These are phyloP conservation scores for Busseola fusca DNA, from an alignment of 2,888 invertebrate species.

Conservation along the genomic window DNA sequence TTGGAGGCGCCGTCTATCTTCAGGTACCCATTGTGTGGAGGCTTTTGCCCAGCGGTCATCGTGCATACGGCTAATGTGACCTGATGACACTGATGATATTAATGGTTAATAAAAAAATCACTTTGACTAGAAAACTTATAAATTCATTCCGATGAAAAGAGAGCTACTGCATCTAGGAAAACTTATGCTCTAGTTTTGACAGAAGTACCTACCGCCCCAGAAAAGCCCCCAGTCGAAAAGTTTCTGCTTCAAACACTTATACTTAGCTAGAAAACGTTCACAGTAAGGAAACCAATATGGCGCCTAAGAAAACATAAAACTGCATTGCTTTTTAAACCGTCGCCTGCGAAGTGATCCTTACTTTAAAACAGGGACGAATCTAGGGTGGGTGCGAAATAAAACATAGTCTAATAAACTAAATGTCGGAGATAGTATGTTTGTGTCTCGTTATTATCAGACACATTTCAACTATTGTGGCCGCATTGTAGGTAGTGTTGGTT, in stretches of 20 bases:
- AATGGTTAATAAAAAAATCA: no score
- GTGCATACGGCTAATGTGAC: no score
- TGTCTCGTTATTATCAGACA: no score
- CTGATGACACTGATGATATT: no score
- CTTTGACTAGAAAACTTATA: neutral
- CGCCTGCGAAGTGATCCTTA: slow-evolving; percentile 49
- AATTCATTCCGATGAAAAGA: neutral
- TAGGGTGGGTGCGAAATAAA: neutral
- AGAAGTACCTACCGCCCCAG: neutral
- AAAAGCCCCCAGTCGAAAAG: neutral
- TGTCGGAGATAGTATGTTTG: no score
- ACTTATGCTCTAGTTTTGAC: neutral
- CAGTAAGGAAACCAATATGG: slow-evolving; percentile 45
- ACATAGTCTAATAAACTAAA: no score
- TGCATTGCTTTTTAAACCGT: slow-evolving; percentile 63
- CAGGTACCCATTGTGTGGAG: no score
- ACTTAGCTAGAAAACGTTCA: slow-evolving; percentile 33
- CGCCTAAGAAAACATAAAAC: slow-evolving; percentile 56
- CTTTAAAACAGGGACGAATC: slow-evolving; percentile 42
- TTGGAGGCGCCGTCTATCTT: no score
- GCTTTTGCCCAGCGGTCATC: no score
- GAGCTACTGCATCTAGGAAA: neutral
- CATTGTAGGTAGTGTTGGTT: no score
- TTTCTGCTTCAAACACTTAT: slow-evolving; percentile 21
- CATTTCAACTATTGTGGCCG: no score